These are phyloP conservation scores for Misgurnus anguillicaudatus DNA, from an alignment of 2,113 vertebrate species.

Conservation along the genomic window DNA sequence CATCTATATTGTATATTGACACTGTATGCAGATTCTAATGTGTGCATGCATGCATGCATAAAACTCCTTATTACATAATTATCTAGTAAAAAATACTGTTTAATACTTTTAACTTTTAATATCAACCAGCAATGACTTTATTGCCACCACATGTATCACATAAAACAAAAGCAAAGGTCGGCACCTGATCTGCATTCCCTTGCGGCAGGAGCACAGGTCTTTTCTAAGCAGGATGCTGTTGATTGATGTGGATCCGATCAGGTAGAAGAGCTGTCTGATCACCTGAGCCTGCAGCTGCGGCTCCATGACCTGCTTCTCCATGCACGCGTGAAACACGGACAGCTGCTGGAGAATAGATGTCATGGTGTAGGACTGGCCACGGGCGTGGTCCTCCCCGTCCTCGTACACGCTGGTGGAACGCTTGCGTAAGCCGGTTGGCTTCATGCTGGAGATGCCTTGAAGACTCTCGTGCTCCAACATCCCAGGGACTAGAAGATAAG, in stretches of 20 bases:
- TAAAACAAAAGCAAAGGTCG: neutral
- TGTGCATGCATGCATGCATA: too few relatives aligned
- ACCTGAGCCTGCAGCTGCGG: slow-evolving; percentile 82
- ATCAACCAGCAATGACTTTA: too few relatives aligned
- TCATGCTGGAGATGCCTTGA: slow-evolving; percentile 94
- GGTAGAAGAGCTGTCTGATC: slow-evolving; percentile 88
- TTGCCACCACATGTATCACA: neutral
- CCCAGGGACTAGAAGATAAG: slow-evolving; percentile 81
- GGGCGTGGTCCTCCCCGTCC: slow-evolving; percentile 62
- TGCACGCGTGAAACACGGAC: slow-evolving; percentile 83
- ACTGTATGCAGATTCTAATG: too few relatives aligned
- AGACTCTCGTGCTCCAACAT: slow-evolving; percentile 96
- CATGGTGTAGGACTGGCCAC: slow-evolving; percentile 81
- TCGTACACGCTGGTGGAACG: slow-evolving; percentile 87
- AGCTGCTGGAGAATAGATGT: slow-evolving; percentile 89
- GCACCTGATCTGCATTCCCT: slow-evolving; percentile 99
- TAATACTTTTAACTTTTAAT: too few relatives aligned
- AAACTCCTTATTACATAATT: too few relatives aligned
- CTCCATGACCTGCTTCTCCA: slow-evolving; percentile 91
- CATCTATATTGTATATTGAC: too few relatives aligned
- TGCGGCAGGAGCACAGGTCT: slow-evolving; percentile 97
- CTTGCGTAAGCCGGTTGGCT: slow-evolving; percentile 92
- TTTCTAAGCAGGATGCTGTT: slow-evolving; percentile 97
- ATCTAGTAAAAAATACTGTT: too few relatives aligned
- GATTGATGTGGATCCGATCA: slow-evolving; percentile 83